Conservation (phyloP, 2,888 invertebrate species). For the Atherix ibis region DNA sequence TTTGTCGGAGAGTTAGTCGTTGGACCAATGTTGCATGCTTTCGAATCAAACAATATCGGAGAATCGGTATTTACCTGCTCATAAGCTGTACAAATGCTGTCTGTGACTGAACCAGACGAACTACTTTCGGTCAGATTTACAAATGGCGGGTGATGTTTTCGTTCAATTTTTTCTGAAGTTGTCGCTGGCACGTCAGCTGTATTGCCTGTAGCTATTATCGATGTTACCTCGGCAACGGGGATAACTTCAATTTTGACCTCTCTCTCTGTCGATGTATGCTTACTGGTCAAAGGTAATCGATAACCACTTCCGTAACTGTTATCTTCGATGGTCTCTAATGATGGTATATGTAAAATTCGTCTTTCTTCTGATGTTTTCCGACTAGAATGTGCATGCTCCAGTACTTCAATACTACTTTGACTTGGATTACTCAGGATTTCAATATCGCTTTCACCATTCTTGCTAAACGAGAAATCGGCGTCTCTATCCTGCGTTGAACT, state of each 20-base stretch:
- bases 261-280: not conserved
- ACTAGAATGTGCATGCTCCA: constrained; percentile 32
- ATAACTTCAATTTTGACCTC: constrained; percentile 2
- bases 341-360: constrained; percentile 29
- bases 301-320: constrained; percentile 9
- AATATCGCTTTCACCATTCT: constrained; percentile 47
- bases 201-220: not conserved
- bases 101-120: constrained; percentile 44
- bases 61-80: constrained; percentile 26
- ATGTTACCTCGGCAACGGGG: not conserved
- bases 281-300: not conserved
- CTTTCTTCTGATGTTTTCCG: constrained; percentile 36
- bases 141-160: constrained; percentile 3
- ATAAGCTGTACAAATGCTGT: constrained; percentile 44
- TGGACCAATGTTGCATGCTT: not conserved
- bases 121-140: constrained; percentile 41
- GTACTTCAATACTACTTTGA: constrained; percentile 51
- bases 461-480: constrained; percentile 10
- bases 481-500: constrained; percentile 28
- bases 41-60: constrained; percentile 2
- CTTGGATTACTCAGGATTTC: constrained; percentile 55
- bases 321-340: constrained; percentile 35
- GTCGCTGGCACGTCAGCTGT: not conserved
- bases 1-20: not conserved
- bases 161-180: not conserved